phyloP scores from a whole-genome alignment of 2,113 vertebrate species.

The Gorsachius goisagi region DNA sequence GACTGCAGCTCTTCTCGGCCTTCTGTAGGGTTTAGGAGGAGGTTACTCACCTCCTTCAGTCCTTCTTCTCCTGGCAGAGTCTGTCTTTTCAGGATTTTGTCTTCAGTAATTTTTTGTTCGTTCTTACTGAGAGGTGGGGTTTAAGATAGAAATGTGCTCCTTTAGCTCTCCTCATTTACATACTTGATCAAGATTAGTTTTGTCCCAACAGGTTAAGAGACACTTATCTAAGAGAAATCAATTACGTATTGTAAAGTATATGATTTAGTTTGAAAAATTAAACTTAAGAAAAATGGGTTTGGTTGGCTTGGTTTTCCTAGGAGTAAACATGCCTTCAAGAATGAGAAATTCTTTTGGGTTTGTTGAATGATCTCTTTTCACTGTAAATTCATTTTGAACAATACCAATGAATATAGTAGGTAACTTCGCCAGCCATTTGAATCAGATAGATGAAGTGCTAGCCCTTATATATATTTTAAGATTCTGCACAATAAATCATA shows the following conservation, averaged over 20 bases:
- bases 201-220: neutral
- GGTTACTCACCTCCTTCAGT: neutral
- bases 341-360: neutral
- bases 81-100: neutral
- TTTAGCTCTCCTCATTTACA: neutral
- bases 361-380: neutral
- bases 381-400: neutral
- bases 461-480: neutral
- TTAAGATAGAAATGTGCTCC: neutral
- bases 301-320: neutral
- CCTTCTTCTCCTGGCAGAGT: neutral
- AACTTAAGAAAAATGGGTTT: neutral
- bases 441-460: neutral
- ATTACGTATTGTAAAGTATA: neutral
- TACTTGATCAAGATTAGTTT: neutral
- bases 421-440: neutral
- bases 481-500: neutral
- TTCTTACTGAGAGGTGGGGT: neutral
- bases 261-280: neutral
- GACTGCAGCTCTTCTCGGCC: neutral
- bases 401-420: neutral
- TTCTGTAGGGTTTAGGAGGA: neutral
- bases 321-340: neutral
- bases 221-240: neutral
- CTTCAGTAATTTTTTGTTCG: neutral